These are phyloP conservation scores for Tricholaema leucomelas DNA, from an alignment of 2,113 vertebrate genomes.

Conservation along the genomic window DNA sequence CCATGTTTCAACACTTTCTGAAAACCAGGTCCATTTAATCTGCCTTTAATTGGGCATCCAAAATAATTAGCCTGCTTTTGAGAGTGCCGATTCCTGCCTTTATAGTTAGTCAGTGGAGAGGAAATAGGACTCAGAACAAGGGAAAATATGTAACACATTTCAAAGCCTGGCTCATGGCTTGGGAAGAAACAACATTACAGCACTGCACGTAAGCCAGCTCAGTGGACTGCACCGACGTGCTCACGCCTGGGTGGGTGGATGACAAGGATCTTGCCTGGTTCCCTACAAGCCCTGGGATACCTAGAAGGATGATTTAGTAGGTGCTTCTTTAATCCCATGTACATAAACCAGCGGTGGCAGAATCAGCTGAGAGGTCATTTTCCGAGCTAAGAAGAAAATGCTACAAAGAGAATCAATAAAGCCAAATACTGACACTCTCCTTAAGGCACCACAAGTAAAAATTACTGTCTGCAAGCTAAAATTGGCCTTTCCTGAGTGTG, in stretches of 20 bases:
- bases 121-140: not conserved
- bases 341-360: not conserved
- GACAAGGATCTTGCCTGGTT: not conserved
- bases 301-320: not conserved
- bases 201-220: not conserved
- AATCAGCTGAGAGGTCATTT: constrained; percentile 23
- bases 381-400: not conserved
- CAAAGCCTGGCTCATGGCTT: not conserved
- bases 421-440: not conserved
- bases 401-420: not conserved
- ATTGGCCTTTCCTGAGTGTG: not conserved
- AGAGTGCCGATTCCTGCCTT: not conserved
- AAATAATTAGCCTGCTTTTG: constrained; percentile 8
- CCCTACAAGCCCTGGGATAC: not conserved
- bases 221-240: not conserved
- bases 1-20: not conserved
- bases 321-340: not conserved
- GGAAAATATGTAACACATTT: not conserved
- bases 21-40: not conserved
- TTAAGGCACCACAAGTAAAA: not conserved
- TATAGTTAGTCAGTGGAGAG: not conserved
- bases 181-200: not conserved
- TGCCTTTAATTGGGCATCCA: not conserved
- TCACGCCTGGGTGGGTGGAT: not conserved
- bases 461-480: not conserved